Evolutionary conservation across 2,888 invertebrate species (phyloP).

Genomic region (Noctua janthe): DNA sequence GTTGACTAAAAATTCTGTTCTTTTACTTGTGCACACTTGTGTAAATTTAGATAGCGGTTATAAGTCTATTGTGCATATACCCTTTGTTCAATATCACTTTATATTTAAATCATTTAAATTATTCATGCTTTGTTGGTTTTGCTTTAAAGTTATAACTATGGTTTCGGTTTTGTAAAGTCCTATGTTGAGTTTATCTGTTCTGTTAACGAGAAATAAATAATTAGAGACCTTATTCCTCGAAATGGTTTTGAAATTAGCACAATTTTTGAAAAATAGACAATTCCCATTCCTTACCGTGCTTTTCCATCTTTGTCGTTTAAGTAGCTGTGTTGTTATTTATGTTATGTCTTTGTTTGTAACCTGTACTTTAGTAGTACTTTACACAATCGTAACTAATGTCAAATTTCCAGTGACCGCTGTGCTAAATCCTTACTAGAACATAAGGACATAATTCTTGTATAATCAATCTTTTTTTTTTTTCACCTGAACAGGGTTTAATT

Average conservation of each 20-base stretch:
- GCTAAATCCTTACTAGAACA: background rate
- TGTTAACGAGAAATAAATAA: too few species aligned
- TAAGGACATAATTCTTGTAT: background rate
- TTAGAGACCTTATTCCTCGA: too few species aligned
- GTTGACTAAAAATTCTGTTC: background rate
- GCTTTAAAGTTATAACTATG: background rate
- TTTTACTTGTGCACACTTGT: background rate
- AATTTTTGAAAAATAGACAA: too few species aligned
- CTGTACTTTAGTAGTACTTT: background rate
- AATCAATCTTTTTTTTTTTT: slow-evolving; percentile 29
- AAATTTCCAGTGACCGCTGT: background rate
- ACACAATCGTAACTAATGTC: background rate
- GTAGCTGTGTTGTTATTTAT: background rate
- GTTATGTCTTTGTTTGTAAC: too few species aligned
- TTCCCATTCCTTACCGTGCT: background rate
- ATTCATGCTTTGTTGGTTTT: background rate
- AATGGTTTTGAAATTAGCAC: too few species aligned
- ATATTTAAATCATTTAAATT: background rate
- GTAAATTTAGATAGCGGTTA: background rate
- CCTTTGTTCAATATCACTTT: background rate
- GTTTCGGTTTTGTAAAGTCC: background rate
- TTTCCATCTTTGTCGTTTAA: background rate
- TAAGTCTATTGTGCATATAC: background rate
- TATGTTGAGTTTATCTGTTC: background rate
- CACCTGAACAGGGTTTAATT: slow-evolving; percentile 45